Evolutionary conservation across 2,888 invertebrate genomes (phyloP), one percentile per base, ranked within the genome.

Genomic region (Ectobius pallidus): DNA sequence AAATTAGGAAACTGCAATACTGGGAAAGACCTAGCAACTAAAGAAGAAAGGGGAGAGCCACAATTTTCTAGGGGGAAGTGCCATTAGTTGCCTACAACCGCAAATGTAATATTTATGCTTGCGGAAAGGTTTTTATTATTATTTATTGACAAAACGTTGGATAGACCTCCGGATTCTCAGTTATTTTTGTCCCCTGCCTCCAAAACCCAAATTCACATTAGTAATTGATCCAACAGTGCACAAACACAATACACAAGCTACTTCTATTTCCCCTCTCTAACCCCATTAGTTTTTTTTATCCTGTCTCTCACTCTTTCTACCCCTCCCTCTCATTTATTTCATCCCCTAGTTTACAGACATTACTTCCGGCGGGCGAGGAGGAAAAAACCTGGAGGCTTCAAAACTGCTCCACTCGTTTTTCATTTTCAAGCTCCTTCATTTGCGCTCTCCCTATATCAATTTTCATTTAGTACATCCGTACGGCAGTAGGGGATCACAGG

Each of bases 361-460:
- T 73, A 69, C 71, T 74, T 71, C 71, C 63, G 74, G 61, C 69
- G 68, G 18, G 55, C 9, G 18, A 7, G 49, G 30, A 49, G 52
- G 18, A 27, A 52, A 39, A 71, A 46, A 44, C 46, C 32, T 27
- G 62, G 32, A 61, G 70, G 70, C 25, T 69, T 46, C 42, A 71
- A 65, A 71, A 67, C 58, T 72, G 39, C 73, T 52, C 69, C 58
- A 20, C 55, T 49, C 69, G 34, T 61, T 46, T 73, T 70, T 63
- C 44, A 62, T 61, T 39, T 74, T 67, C 44, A 69, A 16, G 39
- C 68, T 69, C 70, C 72, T 72, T 74, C 74, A 74, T 72, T 74
- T 72, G 55, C 67, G 49, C 72, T 70, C 74, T 61, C 72, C 70
- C 74, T 70, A 72, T 74, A 74, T 74, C 74, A 74, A 74, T 74